Evolutionary conservation across 2,113 vertebrate genomes (phyloP), one percentile per base, ranked within the genome.

Genomic region (Centropus unirufus): DNA sequence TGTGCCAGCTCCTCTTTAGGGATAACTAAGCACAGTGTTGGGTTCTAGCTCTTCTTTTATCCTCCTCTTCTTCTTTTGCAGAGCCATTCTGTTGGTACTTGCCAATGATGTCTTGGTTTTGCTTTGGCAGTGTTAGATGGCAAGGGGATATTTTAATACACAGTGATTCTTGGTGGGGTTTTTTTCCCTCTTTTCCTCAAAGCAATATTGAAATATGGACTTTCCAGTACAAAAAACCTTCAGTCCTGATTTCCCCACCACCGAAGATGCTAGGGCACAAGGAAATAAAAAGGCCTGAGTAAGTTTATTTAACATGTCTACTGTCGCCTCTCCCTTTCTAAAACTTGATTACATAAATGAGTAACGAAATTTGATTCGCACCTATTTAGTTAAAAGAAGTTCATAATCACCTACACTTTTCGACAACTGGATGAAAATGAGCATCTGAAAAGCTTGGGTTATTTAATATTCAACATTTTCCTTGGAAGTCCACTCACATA

Each of bases 31-130:
- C 13, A 58, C 20, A 51, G 58, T 62, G 19, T 4, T 61, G 42
- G 14, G 1, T 70, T 80, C 39, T 77, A 42, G 49, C 36, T 3
- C 3, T 2, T 22, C 2, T 61, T 24, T 36, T 36, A 36, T 36
- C 78, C 51, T 75, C 75, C 26, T 39, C 68, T 67, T 30, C 22
- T 55, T 17, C 54, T 6, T 7, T 64, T 42, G 36, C 30, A 87
- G 57, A 86, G 42, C 11, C 2, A 1, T 83, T 89, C 54, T 54
- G 12, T 26, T 66, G 76, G 49, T 16, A 27, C 7, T 83, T 29
- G 5, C 46, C 18, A 69, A 5, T 0, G 0, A 36, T 36, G 11
- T 12, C 23, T 81, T 5, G 0, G 6, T 27, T 89, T 91, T 34
- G 75, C 32, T 78, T 91, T 39, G 10, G 8, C 14, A 32, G 32